phyloP scores from a whole-genome alignment of 1,140 invertebrate genomes.

The Pararge aegeria region DNA sequence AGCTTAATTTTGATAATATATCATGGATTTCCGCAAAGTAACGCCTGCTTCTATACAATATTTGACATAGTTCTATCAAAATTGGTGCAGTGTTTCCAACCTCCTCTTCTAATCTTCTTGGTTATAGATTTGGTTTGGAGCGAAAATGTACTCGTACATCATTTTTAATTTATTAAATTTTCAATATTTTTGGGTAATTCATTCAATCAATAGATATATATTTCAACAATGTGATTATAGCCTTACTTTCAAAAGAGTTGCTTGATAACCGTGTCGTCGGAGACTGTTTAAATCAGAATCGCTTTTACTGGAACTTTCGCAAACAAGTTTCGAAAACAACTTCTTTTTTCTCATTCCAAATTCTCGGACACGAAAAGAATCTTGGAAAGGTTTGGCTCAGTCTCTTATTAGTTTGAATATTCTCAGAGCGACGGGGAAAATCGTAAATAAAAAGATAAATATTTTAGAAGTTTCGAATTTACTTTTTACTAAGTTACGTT shows the following conservation, averaged over 20 bases:
- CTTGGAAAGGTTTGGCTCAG: conserved; percentile 8
- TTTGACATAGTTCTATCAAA: no score
- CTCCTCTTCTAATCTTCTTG: no score
- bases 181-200: no score
- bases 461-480: neutral
- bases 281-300: conserved; percentile 28
- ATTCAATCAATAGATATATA: no score
- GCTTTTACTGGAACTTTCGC: conserved; percentile 18
- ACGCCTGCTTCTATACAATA: no score
- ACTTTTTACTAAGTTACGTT: neutral
- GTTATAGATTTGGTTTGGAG: no score
- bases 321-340: conserved; percentile 18
- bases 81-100: no score
- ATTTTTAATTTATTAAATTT: no score
- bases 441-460: neutral
- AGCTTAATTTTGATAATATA: no score
- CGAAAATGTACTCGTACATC: no score
- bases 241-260: neutral
- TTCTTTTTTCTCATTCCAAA: conserved; percentile 22
- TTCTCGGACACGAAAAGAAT: conserved; percentile 16
- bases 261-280: neutral
- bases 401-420: conserved; percentile 15
- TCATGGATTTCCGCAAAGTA: no score
- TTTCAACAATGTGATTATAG: neutral
- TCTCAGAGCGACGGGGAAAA: neutral